Base-by-base conservation (phyloP, 2,888 invertebrate genomes). In the Orgyia antiqua region DNA sequence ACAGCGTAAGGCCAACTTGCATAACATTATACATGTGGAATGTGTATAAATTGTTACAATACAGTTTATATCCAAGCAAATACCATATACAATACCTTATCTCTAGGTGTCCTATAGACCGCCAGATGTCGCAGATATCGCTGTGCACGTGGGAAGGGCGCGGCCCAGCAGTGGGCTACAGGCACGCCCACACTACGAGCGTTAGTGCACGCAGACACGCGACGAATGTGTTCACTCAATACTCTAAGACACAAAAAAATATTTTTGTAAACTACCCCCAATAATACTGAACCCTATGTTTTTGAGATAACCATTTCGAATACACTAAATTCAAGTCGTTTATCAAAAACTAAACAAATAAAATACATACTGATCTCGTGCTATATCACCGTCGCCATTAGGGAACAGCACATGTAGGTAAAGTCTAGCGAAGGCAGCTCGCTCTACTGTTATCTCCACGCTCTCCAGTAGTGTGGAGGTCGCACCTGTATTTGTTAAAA, bases 81-180 rank as follows among this genome's bases (percentile, higher is more conserved):
- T n/a, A n/a, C n/a, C n/a, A n/a, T n/a, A n/a, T n/a, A 6, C 15
- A 6, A 6, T 29, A 62, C 62, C 62, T 66, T 66, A 74, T 96
- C 97, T 29, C 92, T 83, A 3, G 97, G 95, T 9, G 96, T 95
- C 78, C 94, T 93, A 78, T 95, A 97, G 7, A 96, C 96, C 44
- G 95, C 93, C 68, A 98, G 93, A 51, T 94, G 92, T 29, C 91
- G 89, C 32, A 98, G 89, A 65, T 96, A 95, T 34, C 93, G 91
- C 80, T 98, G 98, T 23, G 98, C 97, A 60, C 96, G 94, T 13
- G 95, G 92, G 97, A 96, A 98, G n/a, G 98, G 98, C 61, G 96
- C 96, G 64, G 98, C 98, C 62, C 93, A 92, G 63, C 94, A 91
- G 57, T 82, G 80, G 1, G 71, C 55, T 36, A 71, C 29, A 67